These are phyloP conservation scores for Mythimna albipuncta DNA, from an alignment of 2,888 invertebrate species.

Conservation along the genomic window DNA sequence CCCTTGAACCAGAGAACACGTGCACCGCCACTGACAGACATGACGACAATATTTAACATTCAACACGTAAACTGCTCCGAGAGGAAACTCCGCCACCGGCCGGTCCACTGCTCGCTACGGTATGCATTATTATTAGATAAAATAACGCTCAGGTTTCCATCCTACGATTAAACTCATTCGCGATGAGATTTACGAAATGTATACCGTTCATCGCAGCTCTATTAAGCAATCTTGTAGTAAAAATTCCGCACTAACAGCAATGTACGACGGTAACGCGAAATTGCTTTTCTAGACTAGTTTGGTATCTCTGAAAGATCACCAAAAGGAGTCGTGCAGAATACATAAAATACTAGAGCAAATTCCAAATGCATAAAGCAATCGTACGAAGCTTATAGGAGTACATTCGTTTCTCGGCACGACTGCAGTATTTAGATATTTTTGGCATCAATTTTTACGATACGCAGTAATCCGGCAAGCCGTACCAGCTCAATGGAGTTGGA, in stretches of 20 bases:
- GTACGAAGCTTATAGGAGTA: conserved; percentile 43
- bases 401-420: conserved; percentile 37
- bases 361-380: conserved; percentile 50
- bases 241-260: neutral
- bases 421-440: conserved; percentile 50
- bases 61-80: conserved; percentile 69
- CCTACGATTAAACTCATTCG: conserved; percentile 43
- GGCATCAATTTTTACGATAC: conserved; percentile 53
- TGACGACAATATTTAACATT: conserved; percentile 71
- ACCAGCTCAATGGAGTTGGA: conserved; percentile 21
- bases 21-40: conserved; percentile 67
- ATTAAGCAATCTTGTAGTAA: conserved; percentile 9
- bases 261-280: conserved; percentile 16
- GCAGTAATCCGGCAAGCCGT: conserved; percentile 41
- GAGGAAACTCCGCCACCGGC: conserved; percentile 68
- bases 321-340: conserved; percentile 32
- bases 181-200: conserved; percentile 35
- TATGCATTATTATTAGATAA: conserved; percentile 70
- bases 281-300: conserved; percentile 20
- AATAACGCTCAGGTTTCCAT: conserved; percentile 45
- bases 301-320: conserved; percentile 38
- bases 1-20: conserved; percentile 82
- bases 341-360: conserved; percentile 52
- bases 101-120: conserved; percentile 62
- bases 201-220: conserved; percentile 39